phyloP scores from a whole-genome alignment of 2,797 vertebrate genomes.

The Oryzias sinensis region DNA sequence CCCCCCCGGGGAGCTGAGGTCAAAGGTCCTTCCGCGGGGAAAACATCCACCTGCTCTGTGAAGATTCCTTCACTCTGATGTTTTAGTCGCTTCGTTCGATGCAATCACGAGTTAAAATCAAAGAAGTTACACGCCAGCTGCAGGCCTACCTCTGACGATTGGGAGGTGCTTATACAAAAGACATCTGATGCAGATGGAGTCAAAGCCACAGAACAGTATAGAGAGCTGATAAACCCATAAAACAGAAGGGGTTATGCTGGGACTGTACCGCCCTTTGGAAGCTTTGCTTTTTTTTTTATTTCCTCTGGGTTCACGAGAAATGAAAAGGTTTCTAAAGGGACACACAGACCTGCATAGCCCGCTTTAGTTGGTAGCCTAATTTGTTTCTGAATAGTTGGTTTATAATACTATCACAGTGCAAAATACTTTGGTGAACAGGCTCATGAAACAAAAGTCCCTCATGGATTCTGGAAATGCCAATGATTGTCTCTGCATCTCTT shows the following conservation, averaged over 20 bases:
- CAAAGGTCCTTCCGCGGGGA: slow-evolving; percentile 43
- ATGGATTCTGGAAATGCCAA: slow-evolving; percentile 79
- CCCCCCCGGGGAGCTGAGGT: slow-evolving; percentile 62
- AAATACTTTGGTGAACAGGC: slow-evolving; percentile 83
- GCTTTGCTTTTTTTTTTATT: slow-evolving; percentile 30
- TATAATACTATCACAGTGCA: slow-evolving; percentile 86
- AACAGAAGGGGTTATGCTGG: slow-evolving; percentile 61
- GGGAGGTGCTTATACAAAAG: slow-evolving; percentile 56
- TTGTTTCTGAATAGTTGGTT: slow-evolving; percentile 83
- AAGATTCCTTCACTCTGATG: too few species aligned
- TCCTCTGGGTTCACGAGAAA: slow-evolving; percentile 76
- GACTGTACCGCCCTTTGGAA: slow-evolving; percentile 75
- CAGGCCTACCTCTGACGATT: slow-evolving; percentile 46
- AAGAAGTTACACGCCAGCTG: neutral
- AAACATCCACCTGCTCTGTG: slow-evolving; percentile 41
- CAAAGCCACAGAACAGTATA: slow-evolving; percentile 73
- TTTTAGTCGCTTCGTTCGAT: too few species aligned
- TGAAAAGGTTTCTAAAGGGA: slow-evolving; percentile 84
- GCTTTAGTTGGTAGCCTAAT: slow-evolving; percentile 81
- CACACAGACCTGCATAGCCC: too few species aligned
- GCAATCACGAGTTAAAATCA: too few species aligned
- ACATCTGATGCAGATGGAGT: slow-evolving; percentile 49
- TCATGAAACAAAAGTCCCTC: slow-evolving; percentile 70
- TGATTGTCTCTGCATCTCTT: slow-evolving; percentile 80
- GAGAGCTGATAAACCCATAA: slow-evolving; percentile 52